Base-by-base conservation (phyloP, 2,113 vertebrate genomes). In the Eublepharis macularius region DNA sequence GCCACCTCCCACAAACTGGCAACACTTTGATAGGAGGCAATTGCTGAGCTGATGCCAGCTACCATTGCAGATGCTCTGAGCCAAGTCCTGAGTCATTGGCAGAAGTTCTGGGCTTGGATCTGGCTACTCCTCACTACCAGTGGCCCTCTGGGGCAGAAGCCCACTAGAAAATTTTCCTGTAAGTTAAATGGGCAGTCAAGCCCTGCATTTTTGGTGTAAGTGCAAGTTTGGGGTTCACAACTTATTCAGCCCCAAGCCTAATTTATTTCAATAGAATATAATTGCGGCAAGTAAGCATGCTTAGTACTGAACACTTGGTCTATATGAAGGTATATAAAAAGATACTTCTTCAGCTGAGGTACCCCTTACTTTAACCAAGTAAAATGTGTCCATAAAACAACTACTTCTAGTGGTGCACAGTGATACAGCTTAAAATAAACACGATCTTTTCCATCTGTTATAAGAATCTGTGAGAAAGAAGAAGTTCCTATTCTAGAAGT, bases 401-500 rank as follows among this genome's bases (percentile, higher is more conserved):
- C 6, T 34, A 1, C 26, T 89, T 63, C 29, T 11, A 83, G 51
- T 74, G 68, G 21, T 34, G 41, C 34, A 70, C 41, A 57, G 78
- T 21, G 41, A 36, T 74, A 32, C 60, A 82, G 51, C 4, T 87
- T 14, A 6, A 78, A 32, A 26, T 86, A 86, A 68, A 3, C 63
- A 10, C 54, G 1, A 41, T 1, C 0, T 74, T 29, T 66, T 92
- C 72, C 87, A 54, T 84, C 63, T 88, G 68, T 80, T 13, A 85
- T 80, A 83, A 54, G 12, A 0, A 86, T 68, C 76, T 63, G 29
- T 88, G 80, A 90, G 82, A 94, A 94, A 95, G 41, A 91, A 87
- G 77, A 85, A 93, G 77, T 91, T 92, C 82, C 2, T 75, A 88
- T 87, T 87, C 76, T 24, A 54, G 69, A 43, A 90, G 76, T 70